A percentile compares a stretch with the other conserved stretches of the same genome.
Conservation (phyloP, 2,113 vertebrate genomes). For the Boleophthalmus pectinirostris region DNA sequence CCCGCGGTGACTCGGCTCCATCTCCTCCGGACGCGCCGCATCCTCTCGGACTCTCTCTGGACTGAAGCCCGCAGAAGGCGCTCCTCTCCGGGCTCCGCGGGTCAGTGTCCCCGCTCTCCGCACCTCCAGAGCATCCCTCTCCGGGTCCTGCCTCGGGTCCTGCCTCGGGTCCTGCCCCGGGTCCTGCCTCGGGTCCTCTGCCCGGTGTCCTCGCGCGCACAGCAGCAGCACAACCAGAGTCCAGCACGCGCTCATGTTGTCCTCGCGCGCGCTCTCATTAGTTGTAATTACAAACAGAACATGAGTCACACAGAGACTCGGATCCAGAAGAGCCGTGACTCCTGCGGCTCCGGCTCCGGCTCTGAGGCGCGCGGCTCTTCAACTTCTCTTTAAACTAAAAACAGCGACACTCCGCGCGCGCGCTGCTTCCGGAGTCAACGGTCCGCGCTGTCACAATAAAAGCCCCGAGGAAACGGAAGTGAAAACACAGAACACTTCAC, state of each 20-base stretch:
- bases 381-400: not conserved
- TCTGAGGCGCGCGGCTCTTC: not conserved
- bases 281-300: not conserved
- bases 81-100: not conserved
- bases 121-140: not conserved
- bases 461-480: not conserved
- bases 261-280: not conserved
- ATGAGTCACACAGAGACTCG: too few species aligned
- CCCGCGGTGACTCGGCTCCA: not conserved
- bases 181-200: not conserved
- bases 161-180: not conserved
- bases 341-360: too few species aligned
- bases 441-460: not conserved
- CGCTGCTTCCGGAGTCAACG: not conserved
- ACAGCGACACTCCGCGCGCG: not conserved
- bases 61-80: not conserved
- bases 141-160: not conserved
- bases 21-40: not conserved
- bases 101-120: not conserved
- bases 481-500: too few species aligned
- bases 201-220: slow-evolving; percentile 24
- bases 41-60: not conserved
- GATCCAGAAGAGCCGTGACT: too few species aligned
- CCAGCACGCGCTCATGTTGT: not conserved
- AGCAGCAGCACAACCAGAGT: slow-evolving; percentile 44